Conservation (phyloP, 2,888 invertebrate genomes). For the Melinopterus prodromus region DNA sequence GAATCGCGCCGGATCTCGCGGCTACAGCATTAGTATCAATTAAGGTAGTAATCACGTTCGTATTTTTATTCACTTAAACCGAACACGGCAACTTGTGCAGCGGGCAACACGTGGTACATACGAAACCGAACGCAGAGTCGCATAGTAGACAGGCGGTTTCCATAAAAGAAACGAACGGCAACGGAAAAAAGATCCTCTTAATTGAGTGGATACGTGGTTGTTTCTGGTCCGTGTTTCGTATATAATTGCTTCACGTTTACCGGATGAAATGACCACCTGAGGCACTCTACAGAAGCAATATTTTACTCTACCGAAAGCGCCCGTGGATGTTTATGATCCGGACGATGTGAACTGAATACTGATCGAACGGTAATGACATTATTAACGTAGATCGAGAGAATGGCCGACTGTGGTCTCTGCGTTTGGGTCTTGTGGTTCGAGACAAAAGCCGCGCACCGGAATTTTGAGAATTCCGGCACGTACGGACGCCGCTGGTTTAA, state of each 20-base stretch:
- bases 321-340: not conserved
- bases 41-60: not conserved
- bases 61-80: not conserved
- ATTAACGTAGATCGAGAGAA: not conserved
- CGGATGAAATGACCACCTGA: not conserved
- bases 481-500: constrained; percentile 4
- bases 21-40: not conserved
- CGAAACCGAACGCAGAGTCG: not conserved
- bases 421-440: not conserved
- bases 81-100: not conserved
- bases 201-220: constrained; percentile 4
- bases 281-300: not conserved
- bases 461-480: constrained; percentile 4
- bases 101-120: not conserved
- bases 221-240: not conserved
- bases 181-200: not conserved
- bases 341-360: not conserved
- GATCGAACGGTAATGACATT: constrained; percentile 4
- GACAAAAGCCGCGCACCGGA: not conserved
- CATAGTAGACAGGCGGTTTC: not conserved
- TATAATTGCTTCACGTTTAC: constrained; percentile 4
- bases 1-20: constrained; percentile 4
- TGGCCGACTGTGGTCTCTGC: not conserved
- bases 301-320: not conserved
- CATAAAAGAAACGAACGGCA: not conserved